Evolutionary conservation across 2,113 vertebrate species (phyloP).

Genomic region (Taxidea taxus): DNA sequence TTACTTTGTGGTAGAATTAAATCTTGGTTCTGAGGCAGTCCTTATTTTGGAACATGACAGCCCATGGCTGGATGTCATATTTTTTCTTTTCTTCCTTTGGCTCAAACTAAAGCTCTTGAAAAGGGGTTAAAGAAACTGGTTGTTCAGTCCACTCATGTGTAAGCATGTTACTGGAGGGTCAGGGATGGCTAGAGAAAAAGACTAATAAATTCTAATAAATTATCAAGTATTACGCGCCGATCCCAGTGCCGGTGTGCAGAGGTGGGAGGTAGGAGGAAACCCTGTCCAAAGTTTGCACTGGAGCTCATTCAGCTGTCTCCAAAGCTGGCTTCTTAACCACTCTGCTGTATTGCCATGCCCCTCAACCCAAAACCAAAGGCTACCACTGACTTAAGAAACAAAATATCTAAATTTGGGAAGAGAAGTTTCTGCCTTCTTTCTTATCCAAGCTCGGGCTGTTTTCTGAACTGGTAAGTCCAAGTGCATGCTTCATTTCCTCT

Average conservation of each 20-base stretch:
- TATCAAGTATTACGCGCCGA: not conserved
- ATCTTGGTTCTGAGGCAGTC: not conserved
- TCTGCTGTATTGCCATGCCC: not conserved
- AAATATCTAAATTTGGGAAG: not conserved
- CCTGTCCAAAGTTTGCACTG: not conserved
- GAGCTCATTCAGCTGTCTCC: not conserved
- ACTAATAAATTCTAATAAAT: not conserved
- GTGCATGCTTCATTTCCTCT: not conserved
- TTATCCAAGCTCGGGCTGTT: not conserved
- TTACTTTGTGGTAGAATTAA: not conserved
- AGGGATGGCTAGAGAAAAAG: not conserved
- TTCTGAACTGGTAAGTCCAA: not conserved
- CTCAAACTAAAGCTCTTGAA: not conserved
- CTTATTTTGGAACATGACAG: not conserved
- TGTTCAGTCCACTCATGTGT: not conserved
- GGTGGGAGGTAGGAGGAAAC: not conserved
- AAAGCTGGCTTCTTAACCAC: not conserved
- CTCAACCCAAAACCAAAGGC: not conserved
- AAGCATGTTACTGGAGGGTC: not conserved
- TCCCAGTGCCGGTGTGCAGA: not conserved
- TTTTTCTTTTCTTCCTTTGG: conserved; percentile 17
- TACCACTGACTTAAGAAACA: not conserved
- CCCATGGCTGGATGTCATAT: not conserved
- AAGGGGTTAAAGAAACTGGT: not conserved
- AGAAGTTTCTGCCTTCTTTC: not conserved